Conservation (phyloP, 2,797 vertebrate species). For the Agapornis canus region DNA sequence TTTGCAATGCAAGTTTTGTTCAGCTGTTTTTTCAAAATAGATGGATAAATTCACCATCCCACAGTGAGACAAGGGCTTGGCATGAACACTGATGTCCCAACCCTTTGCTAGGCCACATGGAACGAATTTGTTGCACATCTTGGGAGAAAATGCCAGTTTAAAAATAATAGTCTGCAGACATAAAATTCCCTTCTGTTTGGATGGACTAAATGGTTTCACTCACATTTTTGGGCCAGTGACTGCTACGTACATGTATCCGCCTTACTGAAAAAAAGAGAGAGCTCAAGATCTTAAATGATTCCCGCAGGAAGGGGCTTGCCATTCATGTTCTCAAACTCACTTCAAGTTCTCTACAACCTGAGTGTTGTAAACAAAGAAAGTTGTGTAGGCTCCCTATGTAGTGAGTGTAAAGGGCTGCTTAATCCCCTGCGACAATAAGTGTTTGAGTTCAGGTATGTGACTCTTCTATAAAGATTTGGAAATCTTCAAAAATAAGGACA, state of each 20-base stretch:
- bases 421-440: not conserved
- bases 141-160: not conserved
- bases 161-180: not conserved
- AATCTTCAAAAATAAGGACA: not conserved
- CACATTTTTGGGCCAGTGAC: not conserved
- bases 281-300: not conserved
- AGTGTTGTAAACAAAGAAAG: not conserved
- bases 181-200: not conserved
- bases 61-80: not conserved
- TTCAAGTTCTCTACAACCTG: not conserved
- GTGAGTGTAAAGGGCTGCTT: not conserved
- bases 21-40: not conserved
- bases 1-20: not conserved
- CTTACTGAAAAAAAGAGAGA: not conserved
- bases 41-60: not conserved
- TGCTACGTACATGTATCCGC: not conserved
- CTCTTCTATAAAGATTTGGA: not conserved
- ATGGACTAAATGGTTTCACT: not conserved
- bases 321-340: not conserved
- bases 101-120: not conserved
- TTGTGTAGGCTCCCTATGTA: not conserved
- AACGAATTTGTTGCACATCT: not conserved
- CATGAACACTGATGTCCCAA: not conserved
- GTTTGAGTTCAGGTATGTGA: not conserved
- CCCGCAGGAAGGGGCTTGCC: not conserved